Percentiles rank a stretch among this genome's conserved stretches.
Conservation (phyloP, 2,797 vertebrate genomes). For the Pyrocephalus nanus region DNA sequence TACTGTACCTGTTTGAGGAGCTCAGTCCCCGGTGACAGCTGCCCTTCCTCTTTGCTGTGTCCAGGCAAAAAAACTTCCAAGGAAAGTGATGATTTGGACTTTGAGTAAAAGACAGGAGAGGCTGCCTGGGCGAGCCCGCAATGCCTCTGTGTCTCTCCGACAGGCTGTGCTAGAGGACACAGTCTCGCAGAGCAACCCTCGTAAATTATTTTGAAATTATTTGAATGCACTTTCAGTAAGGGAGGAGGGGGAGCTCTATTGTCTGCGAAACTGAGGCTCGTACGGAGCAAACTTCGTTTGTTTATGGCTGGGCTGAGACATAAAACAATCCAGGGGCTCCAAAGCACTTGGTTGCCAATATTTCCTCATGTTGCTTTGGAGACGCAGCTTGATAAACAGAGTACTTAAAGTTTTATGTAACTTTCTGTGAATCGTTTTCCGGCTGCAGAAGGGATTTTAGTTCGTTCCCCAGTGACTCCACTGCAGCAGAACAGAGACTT, state of each 20-base stretch:
- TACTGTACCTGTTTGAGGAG: background rate
- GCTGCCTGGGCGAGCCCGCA: background rate
- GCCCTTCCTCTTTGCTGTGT: background rate
- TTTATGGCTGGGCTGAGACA: background rate
- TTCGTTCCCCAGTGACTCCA: background rate
- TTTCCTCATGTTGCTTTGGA: background rate
- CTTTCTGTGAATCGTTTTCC: background rate
- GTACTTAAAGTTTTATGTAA: background rate
- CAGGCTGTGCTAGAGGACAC: slow-evolving; percentile 59
- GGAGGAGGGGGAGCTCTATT: slow-evolving; percentile 13
- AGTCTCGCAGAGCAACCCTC: background rate
- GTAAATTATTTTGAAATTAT: slow-evolving; percentile 23
- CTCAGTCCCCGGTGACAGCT: background rate
- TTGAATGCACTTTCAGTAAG: slow-evolving; percentile 20
- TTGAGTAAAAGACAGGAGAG: background rate
- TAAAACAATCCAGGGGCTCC: background rate
- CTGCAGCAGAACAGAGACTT: background rate
- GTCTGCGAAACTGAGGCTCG: background rate
- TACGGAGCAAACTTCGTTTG: background rate
- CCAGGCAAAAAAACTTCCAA: background rate
- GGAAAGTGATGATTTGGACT: background rate
- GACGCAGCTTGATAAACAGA: background rate
- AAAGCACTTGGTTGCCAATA: background rate
- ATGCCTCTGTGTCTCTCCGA: background rate
- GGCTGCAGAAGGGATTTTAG: background rate